These are phyloP conservation scores for Lasiurus cinereus DNA, from an alignment of 2,113 vertebrate species.

Conservation along the genomic window DNA sequence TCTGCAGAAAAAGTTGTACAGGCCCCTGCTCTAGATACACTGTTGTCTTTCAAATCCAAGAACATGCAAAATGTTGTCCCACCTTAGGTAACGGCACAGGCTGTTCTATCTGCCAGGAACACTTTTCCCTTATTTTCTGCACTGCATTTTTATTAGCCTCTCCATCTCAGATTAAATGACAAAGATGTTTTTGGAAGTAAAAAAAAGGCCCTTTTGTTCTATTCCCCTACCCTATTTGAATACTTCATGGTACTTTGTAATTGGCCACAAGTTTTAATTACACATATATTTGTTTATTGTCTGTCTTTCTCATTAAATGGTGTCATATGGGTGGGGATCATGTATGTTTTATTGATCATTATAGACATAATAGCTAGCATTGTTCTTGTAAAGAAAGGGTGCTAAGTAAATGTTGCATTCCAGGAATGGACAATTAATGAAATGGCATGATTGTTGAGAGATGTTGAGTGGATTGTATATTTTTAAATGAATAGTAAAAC, in stretches of 20 bases:
- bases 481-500: slow-evolving; percentile 13
- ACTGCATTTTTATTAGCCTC: not conserved
- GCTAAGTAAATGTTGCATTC: not conserved
- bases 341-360: not conserved
- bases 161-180: not conserved
- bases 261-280: not conserved
- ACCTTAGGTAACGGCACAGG: not conserved
- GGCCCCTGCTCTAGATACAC: not conserved
- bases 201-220: not conserved
- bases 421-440: not conserved
- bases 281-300: not conserved
- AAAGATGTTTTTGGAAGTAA: not conserved
- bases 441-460: not conserved
- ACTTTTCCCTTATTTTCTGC: not conserved
- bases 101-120: not conserved
- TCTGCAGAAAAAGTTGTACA: not conserved
- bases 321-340: not conserved
- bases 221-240: not conserved
- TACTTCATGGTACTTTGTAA: not conserved
- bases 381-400: not conserved
- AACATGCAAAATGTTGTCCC: slow-evolving; percentile 70
- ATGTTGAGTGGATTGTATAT: not conserved
- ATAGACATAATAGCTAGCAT: not conserved
- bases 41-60: slow-evolving; percentile 18
- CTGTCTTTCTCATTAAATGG: not conserved